Evolutionary conservation across 2,888 invertebrate genomes (phyloP).

Genomic region (Chelonus formosanus): DNA sequence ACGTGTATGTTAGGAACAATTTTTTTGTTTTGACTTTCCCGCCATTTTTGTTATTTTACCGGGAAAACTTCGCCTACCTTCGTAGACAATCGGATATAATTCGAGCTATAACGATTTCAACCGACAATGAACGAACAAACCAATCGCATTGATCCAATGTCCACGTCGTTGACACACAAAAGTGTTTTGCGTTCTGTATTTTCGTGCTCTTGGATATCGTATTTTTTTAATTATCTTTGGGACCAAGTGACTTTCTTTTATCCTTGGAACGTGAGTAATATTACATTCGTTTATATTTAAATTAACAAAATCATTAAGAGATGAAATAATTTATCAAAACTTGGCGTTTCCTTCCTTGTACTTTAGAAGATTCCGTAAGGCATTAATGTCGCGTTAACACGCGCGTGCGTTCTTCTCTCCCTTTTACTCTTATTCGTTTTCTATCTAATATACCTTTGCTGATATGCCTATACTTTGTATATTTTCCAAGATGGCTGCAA

Average conservation of each 20-base stretch:
- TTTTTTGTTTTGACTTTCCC: no score
- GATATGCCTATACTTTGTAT: not conserved
- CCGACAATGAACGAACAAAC: constrained; percentile 22
- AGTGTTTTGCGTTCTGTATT: constrained; percentile 54
- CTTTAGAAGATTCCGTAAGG: constrained; percentile 30
- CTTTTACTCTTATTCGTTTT: constrained; percentile 17
- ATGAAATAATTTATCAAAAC: not conserved
- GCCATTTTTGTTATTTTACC: not conserved
- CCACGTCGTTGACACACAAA: constrained; percentile 59
- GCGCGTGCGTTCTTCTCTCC: constrained; percentile 49
- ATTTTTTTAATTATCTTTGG: constrained; percentile 54
- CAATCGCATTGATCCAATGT: constrained; percentile 50
- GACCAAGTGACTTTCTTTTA: constrained; percentile 52
- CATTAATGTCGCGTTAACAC: constrained; percentile 26
- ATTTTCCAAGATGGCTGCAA: constrained; percentile 60
- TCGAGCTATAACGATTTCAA: constrained; percentile 7
- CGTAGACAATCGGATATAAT: not conserved
- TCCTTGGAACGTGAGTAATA: constrained; percentile 54
- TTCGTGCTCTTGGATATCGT: constrained; percentile 52
- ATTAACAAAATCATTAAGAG: not conserved
- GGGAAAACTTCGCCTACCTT: constrained; percentile 11
- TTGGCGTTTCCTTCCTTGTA: constrained; percentile 1
- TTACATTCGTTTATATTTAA: not conserved
- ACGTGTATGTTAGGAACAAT: no score
- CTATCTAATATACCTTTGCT: not conserved